phyloP scores from a whole-genome alignment of 2,797 vertebrate species.

The Labroides dimidiatus region DNA sequence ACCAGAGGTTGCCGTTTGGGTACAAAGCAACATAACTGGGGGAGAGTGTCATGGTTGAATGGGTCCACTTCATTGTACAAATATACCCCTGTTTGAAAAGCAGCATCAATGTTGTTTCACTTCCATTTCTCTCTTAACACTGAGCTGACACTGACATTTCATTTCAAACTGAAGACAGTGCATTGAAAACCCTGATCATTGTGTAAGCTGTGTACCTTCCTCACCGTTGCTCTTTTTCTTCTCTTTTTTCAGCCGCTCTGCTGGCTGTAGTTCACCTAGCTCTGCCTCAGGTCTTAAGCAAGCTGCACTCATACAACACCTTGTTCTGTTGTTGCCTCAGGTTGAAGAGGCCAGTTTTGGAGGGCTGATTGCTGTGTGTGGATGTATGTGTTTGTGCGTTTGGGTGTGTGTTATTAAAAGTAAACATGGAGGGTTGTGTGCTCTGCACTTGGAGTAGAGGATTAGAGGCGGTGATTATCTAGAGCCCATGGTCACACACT shows the following conservation, averaged over 20 bases:
- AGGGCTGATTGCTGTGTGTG: slow-evolving; percentile 39
- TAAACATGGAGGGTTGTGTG: slow-evolving; percentile 49
- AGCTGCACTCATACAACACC: slow-evolving; percentile 25
- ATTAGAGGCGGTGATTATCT: slow-evolving; percentile 56
- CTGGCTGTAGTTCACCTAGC: slow-evolving; percentile 19
- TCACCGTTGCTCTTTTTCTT: not conserved
- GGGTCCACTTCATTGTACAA: too few species aligned
- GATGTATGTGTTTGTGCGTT: slow-evolving; percentile 18
- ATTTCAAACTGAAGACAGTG: not conserved
- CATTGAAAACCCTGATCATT: not conserved
- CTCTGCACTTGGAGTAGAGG: slow-evolving; percentile 48
- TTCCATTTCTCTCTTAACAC: not conserved
- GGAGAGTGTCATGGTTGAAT: too few species aligned
- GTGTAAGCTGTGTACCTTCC: not conserved
- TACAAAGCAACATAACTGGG: too few species aligned
- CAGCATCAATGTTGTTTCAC: too few species aligned
- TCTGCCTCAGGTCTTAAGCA: slow-evolving; percentile 22
- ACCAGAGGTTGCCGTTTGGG: too few species aligned
- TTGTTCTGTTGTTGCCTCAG: slow-evolving; percentile 36
- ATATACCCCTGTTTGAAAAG: too few species aligned
- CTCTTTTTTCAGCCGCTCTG: not conserved
- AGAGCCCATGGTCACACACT: slow-evolving; percentile 47
- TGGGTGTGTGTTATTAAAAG: slow-evolving; percentile 42
- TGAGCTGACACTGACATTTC: not conserved
- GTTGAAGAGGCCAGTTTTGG: slow-evolving; percentile 34